These are phyloP conservation scores for Peribatodes rhomboidaria DNA, from an alignment of 2,888 invertebrate species.

Conservation along the genomic window DNA sequence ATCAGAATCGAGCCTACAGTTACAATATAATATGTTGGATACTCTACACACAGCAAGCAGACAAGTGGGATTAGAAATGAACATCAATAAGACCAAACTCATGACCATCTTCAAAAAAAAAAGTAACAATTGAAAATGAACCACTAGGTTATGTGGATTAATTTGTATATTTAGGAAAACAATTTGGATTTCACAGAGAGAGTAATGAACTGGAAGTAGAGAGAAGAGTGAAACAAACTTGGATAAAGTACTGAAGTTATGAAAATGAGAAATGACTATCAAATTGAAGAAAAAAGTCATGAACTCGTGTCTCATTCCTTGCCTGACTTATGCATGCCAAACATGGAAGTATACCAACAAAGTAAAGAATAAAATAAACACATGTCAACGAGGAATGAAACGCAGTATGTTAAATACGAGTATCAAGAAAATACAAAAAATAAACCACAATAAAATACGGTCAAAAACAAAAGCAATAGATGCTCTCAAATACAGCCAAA, in stretches of 20 bases:
- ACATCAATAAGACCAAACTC: no score
- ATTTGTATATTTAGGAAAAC: not conserved
- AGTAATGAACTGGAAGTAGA: not conserved
- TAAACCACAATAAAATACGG: no score
- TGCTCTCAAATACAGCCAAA: no score
- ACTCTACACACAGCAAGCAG: not conserved
- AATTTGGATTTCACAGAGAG: not conserved
- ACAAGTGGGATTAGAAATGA: not conserved
- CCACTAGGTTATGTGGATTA: not conserved
- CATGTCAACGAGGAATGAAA: not conserved
- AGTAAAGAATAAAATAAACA: not conserved
- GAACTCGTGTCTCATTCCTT: not conserved
- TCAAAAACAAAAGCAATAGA: no score
- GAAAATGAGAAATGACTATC: not conserved
- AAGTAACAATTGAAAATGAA: not conserved
- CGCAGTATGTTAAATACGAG: no score
- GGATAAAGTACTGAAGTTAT: not conserved
- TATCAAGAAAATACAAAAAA: no score
- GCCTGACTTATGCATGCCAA: not conserved
- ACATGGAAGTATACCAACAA: not conserved
- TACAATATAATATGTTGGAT: not conserved
- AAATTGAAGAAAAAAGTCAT: not conserved
- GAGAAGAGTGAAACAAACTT: not conserved
- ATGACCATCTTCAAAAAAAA: no score
- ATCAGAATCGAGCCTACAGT: no score